Evolutionary conservation across 2,797 vertebrate species (phyloP).

Genomic region (Scolopax rusticola): DNA sequence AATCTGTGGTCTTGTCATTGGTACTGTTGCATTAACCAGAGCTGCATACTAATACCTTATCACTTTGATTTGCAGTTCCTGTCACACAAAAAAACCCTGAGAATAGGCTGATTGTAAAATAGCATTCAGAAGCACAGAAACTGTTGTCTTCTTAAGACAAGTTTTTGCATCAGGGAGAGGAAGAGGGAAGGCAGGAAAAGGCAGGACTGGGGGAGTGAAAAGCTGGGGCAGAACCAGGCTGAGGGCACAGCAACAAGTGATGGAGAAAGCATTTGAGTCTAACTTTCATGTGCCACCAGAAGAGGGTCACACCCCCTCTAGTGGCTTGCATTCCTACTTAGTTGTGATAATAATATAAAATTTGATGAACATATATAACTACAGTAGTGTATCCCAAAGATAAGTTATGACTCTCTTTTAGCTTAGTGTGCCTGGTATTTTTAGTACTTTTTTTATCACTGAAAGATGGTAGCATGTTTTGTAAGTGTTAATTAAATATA

Average conservation of each 20-base stretch:
- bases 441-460: background rate
- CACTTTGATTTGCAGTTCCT: background rate
- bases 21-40: background rate
- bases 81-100: background rate
- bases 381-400: background rate
- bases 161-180: background rate
- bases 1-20: background rate
- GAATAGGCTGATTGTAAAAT: background rate
- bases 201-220: background rate
- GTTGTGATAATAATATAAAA: background rate
- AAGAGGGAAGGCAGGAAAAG: background rate
- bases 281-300: background rate
- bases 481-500: background rate
- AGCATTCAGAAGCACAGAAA: background rate
- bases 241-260: background rate
- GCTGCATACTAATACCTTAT: background rate
- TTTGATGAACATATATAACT: accelerated
- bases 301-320: slow-evolving; percentile 10
- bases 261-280: background rate
- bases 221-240: background rate
- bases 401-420: background rate
- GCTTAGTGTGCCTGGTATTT: background rate
- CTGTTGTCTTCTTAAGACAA: background rate
- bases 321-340: background rate
- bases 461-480: background rate